Evolutionary conservation across 2,797 vertebrate genomes (phyloP), one percentile per base, ranked within the genome.

Genomic region (Tamandua tetradactyla): DNA sequence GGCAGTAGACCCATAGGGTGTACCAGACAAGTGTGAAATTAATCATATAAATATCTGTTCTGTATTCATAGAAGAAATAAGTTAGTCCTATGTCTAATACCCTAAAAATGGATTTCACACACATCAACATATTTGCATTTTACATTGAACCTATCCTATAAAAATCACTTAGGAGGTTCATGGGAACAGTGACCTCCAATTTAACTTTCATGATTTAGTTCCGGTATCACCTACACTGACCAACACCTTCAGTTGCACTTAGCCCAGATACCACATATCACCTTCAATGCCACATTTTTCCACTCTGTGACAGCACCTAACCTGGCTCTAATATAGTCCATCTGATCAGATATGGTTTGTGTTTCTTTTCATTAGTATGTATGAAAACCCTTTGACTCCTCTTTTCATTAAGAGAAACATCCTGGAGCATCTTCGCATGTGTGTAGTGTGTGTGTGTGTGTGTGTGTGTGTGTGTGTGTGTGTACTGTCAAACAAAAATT

Each of bases 31-130:
- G 44, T 69, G 89, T 49, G 55, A 93, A 95, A 81, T 75, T 15
- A 30, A 82, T 71, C 89, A 87, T 47, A 37, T 84, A 93, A 80
- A 88, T 37, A 7, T 47, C 17, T 86, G 25, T 83, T 68, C 52
- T 96, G 10, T 86, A 44, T 91, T 87, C 55, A 84, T 69, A 47
- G 64, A 87, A 89, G 64, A 94, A 80, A 85, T 75, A 71, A 62
- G 27, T 81, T 66, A 84, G n/a, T 32, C 32, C 55, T 93, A 79
- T 81, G 89, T 75, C 11, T 64, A 66, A 13, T 8, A 57, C 11
- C 32, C 89, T 94, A 76, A 55, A 87, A 79, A 30, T 20, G n/a
- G 37, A 47, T 79, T 94, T 57, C 25, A 82, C 25, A 42, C 42
- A 71, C 72, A 71, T 18, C 30, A 52, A 68, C 25, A 22, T 68